Evolutionary conservation across 1,140 invertebrate species (phyloP), one percentile per base, ranked within the genome.

Genomic region (Xylocopa sonorina): DNA sequence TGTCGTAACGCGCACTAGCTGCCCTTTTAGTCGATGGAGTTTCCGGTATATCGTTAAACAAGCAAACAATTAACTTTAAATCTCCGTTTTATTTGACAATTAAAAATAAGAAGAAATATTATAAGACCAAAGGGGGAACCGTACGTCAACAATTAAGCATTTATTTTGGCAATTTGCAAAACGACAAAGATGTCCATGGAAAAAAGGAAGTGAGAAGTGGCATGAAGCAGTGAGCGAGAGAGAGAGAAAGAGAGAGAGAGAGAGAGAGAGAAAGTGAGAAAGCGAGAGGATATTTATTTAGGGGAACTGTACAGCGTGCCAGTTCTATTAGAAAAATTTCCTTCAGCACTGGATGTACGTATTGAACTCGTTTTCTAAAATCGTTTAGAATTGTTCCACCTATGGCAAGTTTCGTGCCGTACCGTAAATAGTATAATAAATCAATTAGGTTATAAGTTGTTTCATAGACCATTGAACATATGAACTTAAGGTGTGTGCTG

Each of bases 401-500:
- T 78, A 78, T 78, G 83, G 81, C 3, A 78, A 77, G 71, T 83
- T 60, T 76, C 67, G 87, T 86, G 74, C 78, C 78, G 78, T 87
- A 88, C 75, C 64, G 84, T 80, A 85, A 88, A 89, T 87, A 86
- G 80, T 86, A 83, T 90, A 88, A 88, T 89, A 84, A 84, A 87
- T 79, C 86, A 51, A 88, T 84, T 91, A 90, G 88, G 86, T 82
- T 90, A 79, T 91, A 91, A 91, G 88, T 83, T 88, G 87, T 88
- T 88, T 90, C 87, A 89, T 90, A 90, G 88, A 86, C 78, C 64
- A 90, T 76, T 80, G 81, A 90, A 88, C 79, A 90, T 90, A 88
- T 87, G 82, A 92, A 89, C 79, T 92, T 91, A 92, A 91, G 92
- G 89, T 92, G 89, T 91, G 88, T 92, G 92, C 92, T 92, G 92